Percentiles rank a stretch among this genome's conserved stretches.
Conservation (phyloP, 1,140 invertebrate species). For the Pomacea maculata region DNA sequence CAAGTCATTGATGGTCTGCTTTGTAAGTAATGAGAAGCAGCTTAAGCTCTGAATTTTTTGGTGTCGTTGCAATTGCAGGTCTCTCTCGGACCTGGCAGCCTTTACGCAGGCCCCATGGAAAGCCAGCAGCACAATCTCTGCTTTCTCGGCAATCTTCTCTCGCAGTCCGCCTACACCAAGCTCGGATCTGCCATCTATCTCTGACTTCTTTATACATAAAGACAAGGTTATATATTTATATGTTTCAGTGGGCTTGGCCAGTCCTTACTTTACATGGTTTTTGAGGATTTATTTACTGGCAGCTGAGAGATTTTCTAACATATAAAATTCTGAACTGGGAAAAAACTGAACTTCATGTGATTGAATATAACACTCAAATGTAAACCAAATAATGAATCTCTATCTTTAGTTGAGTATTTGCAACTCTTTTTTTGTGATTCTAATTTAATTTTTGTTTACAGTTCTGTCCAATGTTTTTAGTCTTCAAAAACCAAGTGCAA, state of each 20-base stretch:
- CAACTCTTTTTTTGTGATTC: too few relatives aligned
- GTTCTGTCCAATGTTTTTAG: too few relatives aligned
- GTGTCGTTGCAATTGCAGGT: conserved; percentile 61
- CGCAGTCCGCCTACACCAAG: conserved; percentile 44
- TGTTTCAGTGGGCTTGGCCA: background rate
- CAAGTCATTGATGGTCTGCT: background rate
- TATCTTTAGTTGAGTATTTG: too few relatives aligned
- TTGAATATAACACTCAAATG: too few relatives aligned
- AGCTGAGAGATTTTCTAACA: too few relatives aligned
- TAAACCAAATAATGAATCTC: too few relatives aligned
- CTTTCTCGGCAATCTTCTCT: conserved; percentile 32
- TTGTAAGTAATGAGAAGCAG: background rate
- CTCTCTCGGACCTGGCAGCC: conserved; percentile 79
- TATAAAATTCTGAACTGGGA: too few relatives aligned
- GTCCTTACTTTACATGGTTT: too few relatives aligned
- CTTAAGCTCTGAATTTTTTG: background rate
- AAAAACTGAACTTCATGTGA: too few relatives aligned
- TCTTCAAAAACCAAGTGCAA: too few relatives aligned
- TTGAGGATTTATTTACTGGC: too few relatives aligned
- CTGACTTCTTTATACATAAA: conserved; percentile 71
- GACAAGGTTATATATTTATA: conserved; percentile 34
- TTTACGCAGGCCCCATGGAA: conserved; percentile 26
- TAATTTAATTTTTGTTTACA: too few relatives aligned
- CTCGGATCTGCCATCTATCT: conserved; percentile 58
- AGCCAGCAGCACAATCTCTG: conserved; percentile 1